Conservation (phyloP, 2,113 vertebrate genomes). For the Larimichthys crocea region DNA sequence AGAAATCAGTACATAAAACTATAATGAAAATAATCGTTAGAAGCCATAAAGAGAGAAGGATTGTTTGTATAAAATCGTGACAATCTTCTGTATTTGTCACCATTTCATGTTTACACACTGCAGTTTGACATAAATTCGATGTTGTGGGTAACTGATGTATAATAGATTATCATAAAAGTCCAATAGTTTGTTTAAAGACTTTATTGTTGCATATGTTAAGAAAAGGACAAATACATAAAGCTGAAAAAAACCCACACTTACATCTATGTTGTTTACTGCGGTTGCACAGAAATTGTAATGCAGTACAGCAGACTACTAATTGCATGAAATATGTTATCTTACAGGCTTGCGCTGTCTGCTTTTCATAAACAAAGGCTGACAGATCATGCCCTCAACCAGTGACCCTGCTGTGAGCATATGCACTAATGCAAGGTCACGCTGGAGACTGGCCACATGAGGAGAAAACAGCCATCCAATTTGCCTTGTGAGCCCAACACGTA, state of each 20-base stretch:
- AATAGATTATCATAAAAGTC: neutral
- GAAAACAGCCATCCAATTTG: slow-evolving; percentile 77
- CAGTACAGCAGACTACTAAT: slow-evolving; percentile 73
- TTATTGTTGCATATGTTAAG: neutral
- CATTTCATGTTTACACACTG: neutral
- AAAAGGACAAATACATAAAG: neutral
- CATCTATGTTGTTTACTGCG: slow-evolving; percentile 43
- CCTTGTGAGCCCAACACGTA: slow-evolving; percentile 63
- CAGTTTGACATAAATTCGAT: neutral
- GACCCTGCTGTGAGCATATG: slow-evolving; percentile 85
- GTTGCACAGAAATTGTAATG: slow-evolving; percentile 40
- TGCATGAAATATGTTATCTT: slow-evolving; percentile 83
- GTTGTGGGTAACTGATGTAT: neutral
- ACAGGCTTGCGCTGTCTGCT: slow-evolving; percentile 80
- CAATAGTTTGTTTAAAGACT: neutral
- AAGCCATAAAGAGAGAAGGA: no score
- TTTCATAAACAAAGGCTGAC: slow-evolving; percentile 84
- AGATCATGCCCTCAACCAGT: slow-evolving; percentile 83
- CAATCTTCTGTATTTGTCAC: neutral
- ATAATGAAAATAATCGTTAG: no score
- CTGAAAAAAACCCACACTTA: neutral
- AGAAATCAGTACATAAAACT: no score
- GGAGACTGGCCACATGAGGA: slow-evolving; percentile 79
- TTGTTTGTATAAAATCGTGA: neutral
- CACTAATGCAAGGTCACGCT: slow-evolving; percentile 85